A percentile compares a stretch with the other conserved stretches of the same genome.
phyloP scores from a whole-genome alignment of 1,140 invertebrate genomes.

The Dysdera silvatica region DNA sequence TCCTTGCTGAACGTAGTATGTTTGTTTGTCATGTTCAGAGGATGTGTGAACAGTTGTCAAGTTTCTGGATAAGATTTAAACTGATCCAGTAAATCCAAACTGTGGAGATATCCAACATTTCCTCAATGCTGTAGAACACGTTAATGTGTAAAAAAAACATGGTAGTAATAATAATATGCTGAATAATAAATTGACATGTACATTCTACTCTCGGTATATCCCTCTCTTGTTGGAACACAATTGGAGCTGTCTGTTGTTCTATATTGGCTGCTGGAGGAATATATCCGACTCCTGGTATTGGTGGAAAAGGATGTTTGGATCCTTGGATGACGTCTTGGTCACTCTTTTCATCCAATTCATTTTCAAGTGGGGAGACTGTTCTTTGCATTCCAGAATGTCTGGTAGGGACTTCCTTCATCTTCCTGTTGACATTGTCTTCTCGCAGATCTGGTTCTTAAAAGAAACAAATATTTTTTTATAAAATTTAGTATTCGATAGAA shows the following conservation, averaged over 20 bases:
- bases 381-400: not conserved
- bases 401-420: not conserved
- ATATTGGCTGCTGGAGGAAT: not conserved
- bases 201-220: conserved; percentile 24
- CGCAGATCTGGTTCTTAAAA: not conserved
- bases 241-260: conserved; percentile 10
- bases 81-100: no score
- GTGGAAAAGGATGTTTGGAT: conserved; percentile 14
- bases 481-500: not conserved
- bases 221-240: conserved; percentile 14
- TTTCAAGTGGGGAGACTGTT: not conserved
- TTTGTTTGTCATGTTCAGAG: no score
- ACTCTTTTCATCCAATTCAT: conserved; percentile 17
- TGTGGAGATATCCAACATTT: no score
- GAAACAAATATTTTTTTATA: not conserved
- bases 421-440: not conserved
- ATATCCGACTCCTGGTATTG: conserved; percentile 14
- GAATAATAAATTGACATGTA: conserved; percentile 3
- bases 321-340: no score
- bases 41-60: no score
- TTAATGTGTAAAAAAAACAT: no score
- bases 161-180: no score
- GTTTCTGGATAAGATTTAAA: no score
- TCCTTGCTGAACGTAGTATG: no score
- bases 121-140: no score